Percentiles rank a stretch among this genome's conserved stretches.
Conservation (phyloP, 2,113 vertebrate species). For the Mus pahari region DNA sequence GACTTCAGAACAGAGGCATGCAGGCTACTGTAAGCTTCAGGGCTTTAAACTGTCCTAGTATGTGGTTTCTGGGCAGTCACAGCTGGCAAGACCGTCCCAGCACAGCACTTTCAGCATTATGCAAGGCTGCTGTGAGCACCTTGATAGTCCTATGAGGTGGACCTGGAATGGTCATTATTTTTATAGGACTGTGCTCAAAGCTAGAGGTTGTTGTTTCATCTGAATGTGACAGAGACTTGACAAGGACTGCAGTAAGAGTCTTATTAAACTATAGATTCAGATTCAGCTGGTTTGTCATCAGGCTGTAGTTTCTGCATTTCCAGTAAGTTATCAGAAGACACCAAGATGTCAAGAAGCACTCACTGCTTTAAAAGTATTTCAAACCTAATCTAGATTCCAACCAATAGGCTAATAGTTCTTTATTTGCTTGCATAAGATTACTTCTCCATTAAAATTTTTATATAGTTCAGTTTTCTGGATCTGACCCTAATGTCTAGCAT, state of each 20-base stretch:
- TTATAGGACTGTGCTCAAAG: not conserved
- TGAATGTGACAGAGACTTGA: not conserved
- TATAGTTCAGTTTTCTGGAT: slow-evolving; percentile 18
- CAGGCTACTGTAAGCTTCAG: not conserved
- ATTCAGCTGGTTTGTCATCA: not conserved
- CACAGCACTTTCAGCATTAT: not conserved
- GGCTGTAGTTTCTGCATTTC: not conserved
- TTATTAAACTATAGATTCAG: not conserved
- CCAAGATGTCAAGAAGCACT: not conserved
- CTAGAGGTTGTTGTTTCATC: slow-evolving; percentile 10
- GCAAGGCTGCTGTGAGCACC: not conserved
- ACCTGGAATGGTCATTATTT: not conserved
- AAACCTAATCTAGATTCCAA: slow-evolving; percentile 15
- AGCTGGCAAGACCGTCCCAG: not conserved
- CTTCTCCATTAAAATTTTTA: slow-evolving; percentile 11
- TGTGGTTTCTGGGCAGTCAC: not conserved
- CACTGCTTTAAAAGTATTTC: slow-evolving; percentile 6
- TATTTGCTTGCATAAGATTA: slow-evolving; percentile 31
- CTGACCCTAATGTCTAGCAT: not conserved
- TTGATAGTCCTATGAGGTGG: not conserved
- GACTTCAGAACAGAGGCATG: not conserved
- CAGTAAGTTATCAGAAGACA: slow-evolving; percentile 10
- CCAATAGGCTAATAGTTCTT: slow-evolving; percentile 21
- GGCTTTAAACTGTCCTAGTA: not conserved
- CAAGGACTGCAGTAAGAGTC: not conserved